Base-by-base conservation (phyloP, 2,888 invertebrate species). In the Eristalinus sepulchralis region DNA sequence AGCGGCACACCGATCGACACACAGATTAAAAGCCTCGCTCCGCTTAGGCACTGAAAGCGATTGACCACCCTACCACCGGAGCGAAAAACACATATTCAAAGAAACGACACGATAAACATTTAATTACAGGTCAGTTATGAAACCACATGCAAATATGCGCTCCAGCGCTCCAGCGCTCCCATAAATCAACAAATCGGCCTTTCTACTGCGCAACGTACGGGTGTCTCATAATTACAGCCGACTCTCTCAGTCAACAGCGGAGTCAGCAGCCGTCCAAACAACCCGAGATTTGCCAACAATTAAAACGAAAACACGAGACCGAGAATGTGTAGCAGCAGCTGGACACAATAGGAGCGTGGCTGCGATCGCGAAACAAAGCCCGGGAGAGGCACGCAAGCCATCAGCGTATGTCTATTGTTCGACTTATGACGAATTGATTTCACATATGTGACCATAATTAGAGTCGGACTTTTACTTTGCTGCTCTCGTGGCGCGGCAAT, bases 371-470 rank as follows among this genome's bases (percentile, higher is more conserved):
- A 79, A 68, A 83, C 83, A 78, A 83, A 9, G 13, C 17, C 27
- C 39, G 27, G 70, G 39, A 71, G 62, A 67, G 63, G 67, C 67
- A 36, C 36, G 73, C 70, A 59, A 64, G 66, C 59, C 70, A 60
- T 68, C 60, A 55, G 39, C 24, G 59, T 39, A 39, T 71, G 71
- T 62, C 83, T 70, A 84, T 80, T 73, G 68, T 81, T 71, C 39
- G 24, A 66, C 73, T 75, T 66, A 80, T 75, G 75, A 71, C 55
- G 79, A 83, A 83, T 83, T 70, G 79, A 75, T 70, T 79, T 71
- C 75, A 84, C 66, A 71, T 80, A 60, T 79, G 71, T 80, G 83
- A 80, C 80, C 83, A 84, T 84, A 71, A 84, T 84, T 84, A 83
- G 70, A 75, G 22, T 27, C 57, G 34, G 9, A 77, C 83, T 84